These are phyloP conservation scores for Eurytoma adleriae DNA, from an alignment of 2,888 invertebrate species.

Conservation along the genomic window DNA sequence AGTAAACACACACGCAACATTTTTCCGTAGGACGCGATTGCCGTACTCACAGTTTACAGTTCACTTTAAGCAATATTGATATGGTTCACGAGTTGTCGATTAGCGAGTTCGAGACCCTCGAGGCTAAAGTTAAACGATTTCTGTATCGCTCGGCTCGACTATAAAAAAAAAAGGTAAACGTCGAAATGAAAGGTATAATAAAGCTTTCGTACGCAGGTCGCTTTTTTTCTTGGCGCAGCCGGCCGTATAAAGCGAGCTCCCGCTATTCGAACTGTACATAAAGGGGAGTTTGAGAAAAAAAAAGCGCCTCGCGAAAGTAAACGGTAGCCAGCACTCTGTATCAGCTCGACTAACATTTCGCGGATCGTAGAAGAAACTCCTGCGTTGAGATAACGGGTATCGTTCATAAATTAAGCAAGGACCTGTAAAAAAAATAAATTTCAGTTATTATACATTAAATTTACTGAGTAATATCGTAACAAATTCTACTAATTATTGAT, in stretches of 20 bases:
- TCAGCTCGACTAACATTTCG: too few species aligned
- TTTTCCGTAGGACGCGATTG: too few species aligned
- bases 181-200: not conserved
- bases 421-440: too few species aligned
- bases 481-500: too few species aligned
- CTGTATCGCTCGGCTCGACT: not conserved
- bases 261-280: constrained; percentile 30
- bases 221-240: not conserved
- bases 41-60: too few species aligned
- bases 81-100: not conserved
- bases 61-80: too few species aligned
- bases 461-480: too few species aligned
- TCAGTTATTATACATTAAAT: too few species aligned
- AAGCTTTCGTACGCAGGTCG: constrained; percentile 21
- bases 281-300: not conserved
- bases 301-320: constrained; percentile 10
- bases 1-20: too few species aligned
- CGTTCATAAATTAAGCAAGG: too few species aligned
- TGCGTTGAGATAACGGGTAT: too few species aligned
- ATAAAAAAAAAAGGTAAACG: not conserved
- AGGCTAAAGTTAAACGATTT: not conserved
- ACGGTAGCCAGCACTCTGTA: not conserved
- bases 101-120: constrained; percentile 13
- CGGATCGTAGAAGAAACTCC: too few species aligned
- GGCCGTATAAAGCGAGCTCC: not conserved